These are phyloP conservation scores for Podarcis muralis DNA, from an alignment of 2,113 vertebrate species.

Conservation along the genomic window DNA sequence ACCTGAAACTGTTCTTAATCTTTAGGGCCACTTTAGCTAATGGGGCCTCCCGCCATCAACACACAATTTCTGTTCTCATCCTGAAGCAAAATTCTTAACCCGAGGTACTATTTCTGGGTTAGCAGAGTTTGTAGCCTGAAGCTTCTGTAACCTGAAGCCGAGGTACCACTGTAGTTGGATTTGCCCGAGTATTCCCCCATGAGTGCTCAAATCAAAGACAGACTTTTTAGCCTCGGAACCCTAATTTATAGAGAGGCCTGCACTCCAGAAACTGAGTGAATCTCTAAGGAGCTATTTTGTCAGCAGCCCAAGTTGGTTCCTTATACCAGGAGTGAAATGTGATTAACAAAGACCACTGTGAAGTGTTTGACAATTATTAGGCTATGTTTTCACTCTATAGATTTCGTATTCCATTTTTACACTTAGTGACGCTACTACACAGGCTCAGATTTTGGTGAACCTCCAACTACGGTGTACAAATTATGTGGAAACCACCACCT, in stretches of 20 bases:
- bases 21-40: too few relatives aligned
- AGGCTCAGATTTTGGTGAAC: background rate
- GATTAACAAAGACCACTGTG: background rate
- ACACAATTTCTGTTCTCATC: too few relatives aligned
- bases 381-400: background rate
- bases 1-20: too few relatives aligned
- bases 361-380: background rate
- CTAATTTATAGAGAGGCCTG: background rate
- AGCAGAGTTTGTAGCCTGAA: too few relatives aligned
- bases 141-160: too few relatives aligned
- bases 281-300: background rate
- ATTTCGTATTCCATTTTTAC: background rate
- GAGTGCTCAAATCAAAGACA: background rate
- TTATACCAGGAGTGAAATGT: background rate
- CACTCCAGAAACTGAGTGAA: too few relatives aligned
- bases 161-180: background rate
- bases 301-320: background rate
- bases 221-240: background rate
- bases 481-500: background rate
- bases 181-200: background rate
- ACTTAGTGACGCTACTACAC: background rate
- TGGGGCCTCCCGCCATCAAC: too few relatives aligned
- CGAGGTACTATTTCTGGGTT: too few relatives aligned
- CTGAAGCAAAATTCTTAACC: too few relatives aligned
- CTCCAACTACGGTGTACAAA: background rate